Evolutionary conservation across 2,888 invertebrate genomes (phyloP), one percentile per base, ranked within the genome.

Genomic region (Alloscopus bannaensis): DNA sequence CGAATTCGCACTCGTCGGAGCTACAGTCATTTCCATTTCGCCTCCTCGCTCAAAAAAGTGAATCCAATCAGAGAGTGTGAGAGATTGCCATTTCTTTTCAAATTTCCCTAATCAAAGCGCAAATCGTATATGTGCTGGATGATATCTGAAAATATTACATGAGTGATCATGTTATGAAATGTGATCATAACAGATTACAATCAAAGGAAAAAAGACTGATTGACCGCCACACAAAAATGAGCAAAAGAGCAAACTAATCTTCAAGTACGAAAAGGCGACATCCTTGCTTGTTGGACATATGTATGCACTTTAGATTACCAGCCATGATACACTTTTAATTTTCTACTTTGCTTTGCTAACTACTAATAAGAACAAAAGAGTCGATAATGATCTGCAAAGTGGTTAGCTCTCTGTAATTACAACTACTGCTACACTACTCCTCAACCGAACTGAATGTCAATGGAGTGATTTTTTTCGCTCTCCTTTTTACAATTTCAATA

Each of bases 231-330:
- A 45, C n/a, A 45, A n/a, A n/a, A n/a, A n/a, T n/a, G n/a, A n/a
- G n/a, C n/a, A n/a, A n/a, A n/a, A n/a, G 4, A 36, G 36, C 18
- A 50, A 50, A 20, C 22, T 50, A 18, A 13, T 47, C 18, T 47
- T 36, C 60, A 60, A 60, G 40, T 60, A 36, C 60, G 36, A 31
- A 40, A 50, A n/a, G 20, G 8, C 50, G 22, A 60, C 29, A 50
- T 62, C 60, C 26, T 52, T 71, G 42, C 65, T 22, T 73, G 76
- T 69, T 62, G 29, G 40, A 77, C 76, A 77, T 28, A 68, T 77
- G 69, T 77, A 69, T 77, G 76, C 69, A 77, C 69, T 77, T 69
- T 77, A 68, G 50, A 55, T 55, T n/a, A 55, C 20, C 50, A 36
- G 57, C 20, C 24, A 13, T 57, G 57, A 20, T 57, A 57, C 22